Conservation (phyloP, 23 tunicate species). For the Clavelina lepadiformis region DNA sequence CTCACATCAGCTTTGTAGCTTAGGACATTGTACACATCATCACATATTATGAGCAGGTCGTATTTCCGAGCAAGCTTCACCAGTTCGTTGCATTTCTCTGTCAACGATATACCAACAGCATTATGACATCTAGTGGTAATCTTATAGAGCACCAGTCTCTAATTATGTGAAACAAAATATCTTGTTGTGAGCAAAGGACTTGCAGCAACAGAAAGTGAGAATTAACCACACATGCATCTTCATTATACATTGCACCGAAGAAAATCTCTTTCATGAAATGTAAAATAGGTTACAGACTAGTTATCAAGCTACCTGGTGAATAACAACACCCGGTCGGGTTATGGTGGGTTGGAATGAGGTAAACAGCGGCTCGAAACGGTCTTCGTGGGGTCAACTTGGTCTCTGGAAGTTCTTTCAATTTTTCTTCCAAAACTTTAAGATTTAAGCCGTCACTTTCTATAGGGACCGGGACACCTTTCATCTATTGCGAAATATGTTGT, state of each 20-base stretch:
- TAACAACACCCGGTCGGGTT: constrained; percentile 67
- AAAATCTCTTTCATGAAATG: not conserved
- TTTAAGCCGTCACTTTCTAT: constrained; percentile 49
- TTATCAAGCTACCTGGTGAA: constrained; percentile 57
- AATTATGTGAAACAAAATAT: too few species aligned
- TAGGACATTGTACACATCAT: constrained; percentile 72
- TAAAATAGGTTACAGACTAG: too few species aligned
- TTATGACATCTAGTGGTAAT: too few species aligned
- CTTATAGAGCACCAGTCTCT: too few species aligned
- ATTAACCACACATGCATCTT: too few species aligned
- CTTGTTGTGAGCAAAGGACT: too few species aligned
- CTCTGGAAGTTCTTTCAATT: constrained; percentile 22
- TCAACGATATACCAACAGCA: not conserved
- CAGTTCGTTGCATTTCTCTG: constrained; percentile 52
- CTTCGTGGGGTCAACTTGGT: constrained; percentile 5
- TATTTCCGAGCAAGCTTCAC: constrained; percentile 61
- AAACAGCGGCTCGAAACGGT: constrained; percentile 64
- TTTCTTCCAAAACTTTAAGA: constrained; percentile 26
- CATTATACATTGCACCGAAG: too few species aligned
- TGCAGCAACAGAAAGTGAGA: too few species aligned
- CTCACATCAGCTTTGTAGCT: constrained; percentile 6
- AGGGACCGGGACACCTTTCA: constrained; percentile 22
- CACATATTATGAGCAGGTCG: constrained; percentile 58
- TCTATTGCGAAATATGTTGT: too few species aligned
- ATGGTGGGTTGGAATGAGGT: constrained; percentile 66